These are phyloP conservation scores for Emberiza fucata DNA, from an alignment of 2,113 vertebrate species.

Conservation along the genomic window DNA sequence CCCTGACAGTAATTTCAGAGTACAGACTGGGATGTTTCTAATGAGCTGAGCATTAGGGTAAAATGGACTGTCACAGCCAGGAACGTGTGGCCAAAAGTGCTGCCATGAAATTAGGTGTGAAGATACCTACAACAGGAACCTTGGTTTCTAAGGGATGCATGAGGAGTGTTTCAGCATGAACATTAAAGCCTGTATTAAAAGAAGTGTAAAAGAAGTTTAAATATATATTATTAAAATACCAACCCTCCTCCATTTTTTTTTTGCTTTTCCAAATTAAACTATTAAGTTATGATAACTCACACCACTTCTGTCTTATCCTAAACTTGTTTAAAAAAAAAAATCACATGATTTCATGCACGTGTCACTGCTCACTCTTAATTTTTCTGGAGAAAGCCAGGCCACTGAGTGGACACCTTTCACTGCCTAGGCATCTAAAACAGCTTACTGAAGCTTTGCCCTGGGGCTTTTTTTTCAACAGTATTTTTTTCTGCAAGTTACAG, in stretches of 20 bases:
- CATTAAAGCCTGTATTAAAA: neutral
- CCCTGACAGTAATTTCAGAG: neutral
- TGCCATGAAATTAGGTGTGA: neutral
- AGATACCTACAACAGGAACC: neutral
- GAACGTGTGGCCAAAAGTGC: neutral
- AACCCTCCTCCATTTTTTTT: neutral
- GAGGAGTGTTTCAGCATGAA: neutral
- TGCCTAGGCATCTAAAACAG: neutral
- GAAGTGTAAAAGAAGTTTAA: neutral
- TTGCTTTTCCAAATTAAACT: neutral
- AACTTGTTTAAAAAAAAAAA: neutral
- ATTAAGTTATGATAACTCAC: neutral
- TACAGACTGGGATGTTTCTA: neutral
- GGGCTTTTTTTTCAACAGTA: neutral
- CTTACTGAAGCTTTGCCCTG: neutral
- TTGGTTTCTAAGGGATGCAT: neutral
- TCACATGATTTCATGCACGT: accelerated
- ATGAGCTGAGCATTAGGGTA: neutral
- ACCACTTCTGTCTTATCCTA: neutral
- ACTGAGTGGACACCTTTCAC: neutral
- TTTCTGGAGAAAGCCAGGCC: neutral
- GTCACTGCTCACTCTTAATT: neutral
- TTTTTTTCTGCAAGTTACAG: neutral
- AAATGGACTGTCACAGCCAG: neutral
- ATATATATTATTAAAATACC: neutral